Percentiles rank a stretch among this genome's conserved stretches.
These are phyloP conservation scores for Vesta saturnalis DNA, from an alignment of 2,888 invertebrate species.

Conservation along the genomic window DNA sequence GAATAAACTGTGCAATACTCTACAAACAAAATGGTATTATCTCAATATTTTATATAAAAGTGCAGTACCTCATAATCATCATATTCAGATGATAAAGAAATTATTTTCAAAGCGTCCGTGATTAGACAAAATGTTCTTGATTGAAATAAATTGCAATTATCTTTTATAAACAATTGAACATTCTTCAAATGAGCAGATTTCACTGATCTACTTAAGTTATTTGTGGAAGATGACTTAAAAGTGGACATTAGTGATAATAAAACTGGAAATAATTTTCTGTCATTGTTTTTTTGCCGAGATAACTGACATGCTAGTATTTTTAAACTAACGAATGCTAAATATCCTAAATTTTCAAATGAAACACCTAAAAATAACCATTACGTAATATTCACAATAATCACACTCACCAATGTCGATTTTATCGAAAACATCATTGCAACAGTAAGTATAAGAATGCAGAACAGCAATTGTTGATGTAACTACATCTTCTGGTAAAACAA, in stretches of 20 bases:
- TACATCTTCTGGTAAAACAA: constrained; percentile 7
- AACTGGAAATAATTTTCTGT: constrained; percentile 21
- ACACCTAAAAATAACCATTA: constrained; percentile 18
- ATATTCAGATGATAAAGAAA: constrained; percentile 20
- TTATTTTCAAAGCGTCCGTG: constrained; percentile 19
- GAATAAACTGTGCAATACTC: constrained; percentile 27
- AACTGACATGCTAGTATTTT: constrained; percentile 13
- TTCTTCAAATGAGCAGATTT: constrained; percentile 18
- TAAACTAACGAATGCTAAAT: constrained; percentile 24
- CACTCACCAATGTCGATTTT: constrained; percentile 17
- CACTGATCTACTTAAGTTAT: constrained; percentile 12
- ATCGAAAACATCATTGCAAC: constrained; percentile 20
- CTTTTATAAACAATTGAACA: constrained; percentile 19
- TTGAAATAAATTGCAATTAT: constrained; percentile 16
- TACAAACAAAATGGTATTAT: neutral
- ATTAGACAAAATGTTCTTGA: constrained; percentile 18
- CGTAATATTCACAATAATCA: neutral
- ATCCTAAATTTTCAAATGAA: constrained; percentile 18
- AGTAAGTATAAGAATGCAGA: constrained; percentile 23
- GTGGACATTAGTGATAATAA: constrained; percentile 19
- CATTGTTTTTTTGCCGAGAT: constrained; percentile 7
- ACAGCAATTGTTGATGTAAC: constrained; percentile 21
- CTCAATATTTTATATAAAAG: neutral
- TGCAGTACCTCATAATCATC: constrained; percentile 21
- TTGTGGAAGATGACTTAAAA: constrained; percentile 15